Evolutionary conservation across 2,888 invertebrate genomes (phyloP).

Genomic region (Meganola albula): DNA sequence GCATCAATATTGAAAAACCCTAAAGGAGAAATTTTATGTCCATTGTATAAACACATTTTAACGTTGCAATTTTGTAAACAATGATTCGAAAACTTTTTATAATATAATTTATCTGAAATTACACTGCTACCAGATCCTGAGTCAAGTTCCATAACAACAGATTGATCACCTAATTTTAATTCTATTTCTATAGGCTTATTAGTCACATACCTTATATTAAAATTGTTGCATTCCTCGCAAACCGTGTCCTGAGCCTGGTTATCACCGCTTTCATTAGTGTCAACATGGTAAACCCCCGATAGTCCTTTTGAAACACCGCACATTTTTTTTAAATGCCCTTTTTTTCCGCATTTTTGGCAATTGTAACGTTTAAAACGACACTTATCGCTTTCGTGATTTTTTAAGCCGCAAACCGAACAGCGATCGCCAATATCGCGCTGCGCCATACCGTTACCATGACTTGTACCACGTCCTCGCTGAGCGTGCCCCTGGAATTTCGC

Average conservation of each 20-base stretch:
- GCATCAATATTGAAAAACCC: no score
- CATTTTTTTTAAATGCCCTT: conserved; percentile 20
- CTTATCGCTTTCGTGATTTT: conserved; percentile 2
- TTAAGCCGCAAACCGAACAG: not conserved
- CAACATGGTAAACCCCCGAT: not conserved
- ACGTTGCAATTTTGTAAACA: not conserved
- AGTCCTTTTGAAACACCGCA: no score
- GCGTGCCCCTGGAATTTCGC: not conserved
- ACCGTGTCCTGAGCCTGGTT: not conserved
- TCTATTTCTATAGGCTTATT: not conserved
- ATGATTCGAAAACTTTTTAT: not conserved
- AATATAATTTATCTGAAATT: not conserved
- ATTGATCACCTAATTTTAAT: not conserved
- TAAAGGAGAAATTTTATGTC: no score
- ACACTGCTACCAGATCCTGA: not conserved
- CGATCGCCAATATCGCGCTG: not conserved
- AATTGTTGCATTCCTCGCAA: not conserved
- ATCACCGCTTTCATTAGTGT: not conserved
- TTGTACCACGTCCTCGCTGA: not conserved
- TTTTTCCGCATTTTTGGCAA: conserved; percentile 19
- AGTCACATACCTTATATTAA: conserved; percentile 5
- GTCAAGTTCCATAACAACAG: conserved; percentile 1
- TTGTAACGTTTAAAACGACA: conserved; percentile 19
- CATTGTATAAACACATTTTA: no score
- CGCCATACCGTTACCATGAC: not conserved